Evolutionary conservation across 2,888 invertebrate genomes (phyloP).

Genomic region (Erannis defoliaria): DNA sequence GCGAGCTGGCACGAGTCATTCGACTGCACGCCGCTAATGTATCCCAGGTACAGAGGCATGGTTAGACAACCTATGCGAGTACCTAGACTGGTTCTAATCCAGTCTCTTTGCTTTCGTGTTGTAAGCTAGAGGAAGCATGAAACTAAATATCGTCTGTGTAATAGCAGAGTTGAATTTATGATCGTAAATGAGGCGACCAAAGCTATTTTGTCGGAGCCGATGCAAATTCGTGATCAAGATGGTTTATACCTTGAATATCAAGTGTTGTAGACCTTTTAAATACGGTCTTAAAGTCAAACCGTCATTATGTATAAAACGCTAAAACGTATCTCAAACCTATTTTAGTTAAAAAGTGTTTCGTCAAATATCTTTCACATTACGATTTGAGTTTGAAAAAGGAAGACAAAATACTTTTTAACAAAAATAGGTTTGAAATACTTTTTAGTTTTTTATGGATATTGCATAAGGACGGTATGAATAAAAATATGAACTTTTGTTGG

Average conservation of each 20-base stretch:
- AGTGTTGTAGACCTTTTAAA: background rate
- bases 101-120: slow-evolving; percentile 51
- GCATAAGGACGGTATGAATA: too few relatives aligned
- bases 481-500: too few relatives aligned
- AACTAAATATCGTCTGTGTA: slow-evolving; percentile 56
- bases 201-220: slow-evolving; percentile 5
- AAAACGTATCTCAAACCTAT: too few relatives aligned
- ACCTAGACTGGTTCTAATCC: slow-evolving; percentile 67
- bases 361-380: too few relatives aligned
- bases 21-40: slow-evolving; percentile 17
- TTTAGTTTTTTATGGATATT: too few relatives aligned
- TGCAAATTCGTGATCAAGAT: slow-evolving; percentile 6
- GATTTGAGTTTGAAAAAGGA: too few relatives aligned
- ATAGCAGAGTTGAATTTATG: slow-evolving; percentile 41
- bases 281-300: too few relatives aligned
- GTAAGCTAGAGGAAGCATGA: slow-evolving; percentile 59
- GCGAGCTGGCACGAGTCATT: slow-evolving; percentile 24
- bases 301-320: too few relatives aligned
- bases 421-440: too few relatives aligned
- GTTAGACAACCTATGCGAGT: slow-evolving; percentile 57
- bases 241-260: background rate
- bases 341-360: too few relatives aligned
- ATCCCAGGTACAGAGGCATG: slow-evolving; percentile 59
- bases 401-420: too few relatives aligned
- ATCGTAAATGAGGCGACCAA: slow-evolving; percentile 39